A percentile compares a stretch with the other conserved stretches of the same genome.
These are phyloP conservation scores for Nasonovia ribisnigri DNA, from an alignment of 2,888 invertebrate genomes.

Conservation along the genomic window DNA sequence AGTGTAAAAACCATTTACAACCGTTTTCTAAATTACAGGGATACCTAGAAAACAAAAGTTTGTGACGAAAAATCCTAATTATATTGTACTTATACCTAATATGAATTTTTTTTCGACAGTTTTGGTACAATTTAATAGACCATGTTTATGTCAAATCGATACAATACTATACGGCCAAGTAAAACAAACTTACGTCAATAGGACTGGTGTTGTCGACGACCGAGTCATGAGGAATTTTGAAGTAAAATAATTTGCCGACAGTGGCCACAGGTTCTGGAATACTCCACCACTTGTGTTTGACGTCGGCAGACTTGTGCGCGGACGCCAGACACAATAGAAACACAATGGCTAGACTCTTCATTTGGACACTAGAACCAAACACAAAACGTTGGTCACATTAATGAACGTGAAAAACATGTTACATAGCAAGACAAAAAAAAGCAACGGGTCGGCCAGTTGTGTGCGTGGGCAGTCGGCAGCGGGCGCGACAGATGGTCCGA, in stretches of 20 bases:
- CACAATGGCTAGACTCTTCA: constrained; percentile 30
- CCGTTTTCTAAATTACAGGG: background rate
- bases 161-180: background rate
- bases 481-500: background rate
- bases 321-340: constrained; percentile 43
- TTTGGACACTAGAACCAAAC: constrained; percentile 51
- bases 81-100: background rate
- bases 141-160: background rate
- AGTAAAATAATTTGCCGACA: constrained; percentile 80
- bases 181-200: constrained; percentile 35
- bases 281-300: constrained; percentile 71
- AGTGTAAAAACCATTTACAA: background rate
- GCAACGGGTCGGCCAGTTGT: background rate
- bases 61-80: background rate
- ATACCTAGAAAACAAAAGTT: background rate
- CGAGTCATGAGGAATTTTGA: constrained; percentile 75
- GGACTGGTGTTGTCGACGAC: constrained; percentile 43
- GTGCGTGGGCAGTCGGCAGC: background rate
- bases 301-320: constrained; percentile 67
- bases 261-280: constrained; percentile 78
- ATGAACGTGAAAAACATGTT: background rate
- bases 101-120: too few relatives aligned
- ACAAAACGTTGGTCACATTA: background rate
- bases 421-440: constrained; percentile 6
- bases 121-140: background rate